Conservation (phyloP, 2,888 invertebrate species). For the Ryuthela nishihirai region DNA sequence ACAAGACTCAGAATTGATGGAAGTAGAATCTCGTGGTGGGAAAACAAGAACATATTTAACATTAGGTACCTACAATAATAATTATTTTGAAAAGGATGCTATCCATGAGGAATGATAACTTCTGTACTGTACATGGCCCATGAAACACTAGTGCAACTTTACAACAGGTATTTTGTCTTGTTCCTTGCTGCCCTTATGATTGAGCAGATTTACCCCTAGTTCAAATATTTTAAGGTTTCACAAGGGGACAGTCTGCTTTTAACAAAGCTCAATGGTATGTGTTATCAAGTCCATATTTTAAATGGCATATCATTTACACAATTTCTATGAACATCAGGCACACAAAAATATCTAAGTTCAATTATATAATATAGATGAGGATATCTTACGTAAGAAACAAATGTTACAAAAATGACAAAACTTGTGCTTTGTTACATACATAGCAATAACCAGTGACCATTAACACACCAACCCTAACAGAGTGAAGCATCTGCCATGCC, state of each 20-base stretch:
- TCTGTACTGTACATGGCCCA: conserved; percentile 33
- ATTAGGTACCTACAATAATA: conserved; percentile 5
- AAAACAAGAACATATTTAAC: conserved; percentile 2
- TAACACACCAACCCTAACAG: conserved; percentile 38
- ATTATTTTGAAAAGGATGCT: conserved; percentile 27
- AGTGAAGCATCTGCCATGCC: conserved; percentile 26
- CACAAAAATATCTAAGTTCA: conserved; percentile 39
- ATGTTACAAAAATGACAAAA: conserved; percentile 31
- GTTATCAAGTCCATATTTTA: background rate
- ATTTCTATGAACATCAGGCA: conserved; percentile 33
- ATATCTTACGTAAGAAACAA: conserved; percentile 13
- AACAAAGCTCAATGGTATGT: background rate
- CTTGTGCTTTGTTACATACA: conserved; percentile 37
- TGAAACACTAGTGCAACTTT: conserved; percentile 30
- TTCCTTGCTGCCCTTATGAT: conserved; percentile 19
- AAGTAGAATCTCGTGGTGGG: conserved; percentile 29
- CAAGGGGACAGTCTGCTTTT: background rate
- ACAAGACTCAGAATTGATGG: conserved; percentile 22
- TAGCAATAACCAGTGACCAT: conserved; percentile 38
- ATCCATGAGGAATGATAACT: conserved; percentile 30
- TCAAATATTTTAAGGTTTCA: conserved; percentile 14
- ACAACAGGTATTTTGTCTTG: conserved; percentile 19
- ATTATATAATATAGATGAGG: conserved; percentile 22
- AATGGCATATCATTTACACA: conserved; percentile 3
- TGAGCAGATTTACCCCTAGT: conserved; percentile 6